Evolutionary conservation across 2,888 invertebrate genomes (phyloP).

Genomic region (Prenolepis imparis): DNA sequence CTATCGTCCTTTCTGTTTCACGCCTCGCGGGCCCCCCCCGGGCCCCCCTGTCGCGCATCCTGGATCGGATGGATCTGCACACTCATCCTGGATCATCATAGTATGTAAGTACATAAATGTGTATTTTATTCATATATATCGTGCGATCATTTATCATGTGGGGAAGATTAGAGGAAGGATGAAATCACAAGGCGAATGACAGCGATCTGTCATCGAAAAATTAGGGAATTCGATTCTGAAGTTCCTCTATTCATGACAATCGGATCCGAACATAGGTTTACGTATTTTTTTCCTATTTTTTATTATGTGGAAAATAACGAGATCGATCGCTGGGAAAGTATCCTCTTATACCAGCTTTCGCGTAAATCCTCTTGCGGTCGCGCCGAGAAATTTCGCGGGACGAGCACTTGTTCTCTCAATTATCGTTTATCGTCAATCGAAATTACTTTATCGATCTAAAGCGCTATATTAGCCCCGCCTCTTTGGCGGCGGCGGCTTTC

Average conservation of each 20-base stretch:
- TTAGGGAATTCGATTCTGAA: background rate
- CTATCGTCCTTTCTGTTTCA: conserved; percentile 78
- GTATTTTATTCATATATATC: conserved; percentile 46
- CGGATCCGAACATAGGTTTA: background rate
- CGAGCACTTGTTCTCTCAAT: conserved; percentile 42
- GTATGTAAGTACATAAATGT: conserved; percentile 80
- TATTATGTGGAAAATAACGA: conserved; percentile 6
- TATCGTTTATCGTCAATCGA: conserved; percentile 53
- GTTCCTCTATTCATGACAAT: background rate
- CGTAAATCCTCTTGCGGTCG: conserved; percentile 18
- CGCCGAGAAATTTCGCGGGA: conserved; percentile 32
- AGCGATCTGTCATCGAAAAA: conserved; percentile 26
- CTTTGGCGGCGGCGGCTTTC: conserved; percentile 77
- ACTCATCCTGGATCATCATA: conserved; percentile 63
- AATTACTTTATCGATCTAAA: conserved; percentile 56
- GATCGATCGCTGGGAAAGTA: conserved; percentile 13
- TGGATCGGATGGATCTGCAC: conserved; percentile 25
- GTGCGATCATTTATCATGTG: conserved; percentile 43
- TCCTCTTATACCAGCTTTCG: conserved; percentile 35
- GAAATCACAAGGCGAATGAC: too few species aligned
- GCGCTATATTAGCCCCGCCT: conserved; percentile 49
- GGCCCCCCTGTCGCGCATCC: conserved; percentile 40
- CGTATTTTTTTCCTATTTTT: background rate
- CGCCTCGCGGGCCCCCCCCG: conserved; percentile 58
- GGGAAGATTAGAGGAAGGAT: conserved; percentile 3